Percentiles rank a stretch among this genome's conserved stretches.
phyloP scores from a whole-genome alignment of 1,140 invertebrate genomes.

The Drosophila parabipectinata region DNA sequence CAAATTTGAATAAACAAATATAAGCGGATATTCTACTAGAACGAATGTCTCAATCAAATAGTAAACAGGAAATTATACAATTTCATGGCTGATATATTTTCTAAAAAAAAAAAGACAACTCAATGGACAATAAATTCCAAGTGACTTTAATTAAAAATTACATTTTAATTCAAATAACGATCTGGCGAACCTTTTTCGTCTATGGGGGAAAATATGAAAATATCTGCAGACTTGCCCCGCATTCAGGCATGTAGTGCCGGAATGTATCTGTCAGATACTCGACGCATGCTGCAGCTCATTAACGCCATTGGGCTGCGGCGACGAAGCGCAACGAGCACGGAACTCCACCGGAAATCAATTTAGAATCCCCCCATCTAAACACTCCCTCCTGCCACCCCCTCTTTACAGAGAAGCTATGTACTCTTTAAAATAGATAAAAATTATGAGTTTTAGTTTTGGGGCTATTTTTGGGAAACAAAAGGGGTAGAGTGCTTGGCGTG shows the following conservation, averaged over 20 bases:
- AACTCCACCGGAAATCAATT: slow-evolving; percentile 74
- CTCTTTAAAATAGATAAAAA: slow-evolving; percentile 40
- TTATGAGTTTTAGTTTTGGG: slow-evolving; percentile 63
- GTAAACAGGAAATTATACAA: slow-evolving; percentile 70
- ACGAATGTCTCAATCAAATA: slow-evolving; percentile 39
- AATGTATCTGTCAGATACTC: slow-evolving; percentile 71
- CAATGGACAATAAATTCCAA: slow-evolving; percentile 66
- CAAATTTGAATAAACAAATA: slow-evolving; percentile 20
- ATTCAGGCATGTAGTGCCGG: slow-evolving; percentile 64
- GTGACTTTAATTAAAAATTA: slow-evolving; percentile 77
- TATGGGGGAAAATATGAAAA: slow-evolving; percentile 44
- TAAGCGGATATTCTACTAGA: not conserved
- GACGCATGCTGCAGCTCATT: slow-evolving; percentile 76
- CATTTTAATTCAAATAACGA: slow-evolving; percentile 66
- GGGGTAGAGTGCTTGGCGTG: slow-evolving; percentile 16
- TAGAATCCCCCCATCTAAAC: slow-evolving; percentile 1
- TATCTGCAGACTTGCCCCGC: slow-evolving; percentile 41
- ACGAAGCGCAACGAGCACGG: slow-evolving; percentile 59
- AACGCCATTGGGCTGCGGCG: slow-evolving; percentile 63
- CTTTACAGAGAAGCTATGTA: slow-evolving; percentile 26
- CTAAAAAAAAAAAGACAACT: slow-evolving; percentile 42
- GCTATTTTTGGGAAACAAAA: slow-evolving; percentile 8
- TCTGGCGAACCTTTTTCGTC: slow-evolving; percentile 12
- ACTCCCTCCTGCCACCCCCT: not conserved
- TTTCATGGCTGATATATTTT: slow-evolving; percentile 67